These are phyloP conservation scores for Gnathonemus longibarbis DNA, from an alignment of 2,113 vertebrate genomes.

Conservation along the genomic window DNA sequence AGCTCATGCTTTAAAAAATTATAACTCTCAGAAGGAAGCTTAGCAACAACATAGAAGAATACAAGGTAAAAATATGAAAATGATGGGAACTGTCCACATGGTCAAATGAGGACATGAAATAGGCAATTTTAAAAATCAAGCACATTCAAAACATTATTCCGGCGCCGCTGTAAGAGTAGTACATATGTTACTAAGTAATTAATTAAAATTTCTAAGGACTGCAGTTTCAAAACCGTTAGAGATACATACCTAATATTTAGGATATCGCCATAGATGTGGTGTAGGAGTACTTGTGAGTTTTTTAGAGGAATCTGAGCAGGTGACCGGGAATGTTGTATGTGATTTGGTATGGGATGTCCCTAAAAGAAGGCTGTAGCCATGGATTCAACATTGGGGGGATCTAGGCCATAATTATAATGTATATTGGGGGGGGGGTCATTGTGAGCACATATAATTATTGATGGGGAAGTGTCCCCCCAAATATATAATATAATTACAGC, in stretches of 20 bases:
- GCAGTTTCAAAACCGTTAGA: background rate
- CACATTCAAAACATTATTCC: background rate
- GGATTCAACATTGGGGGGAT: background rate
- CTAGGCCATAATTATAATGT: background rate
- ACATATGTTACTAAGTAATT: background rate
- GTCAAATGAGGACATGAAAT: background rate
- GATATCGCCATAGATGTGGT: background rate
- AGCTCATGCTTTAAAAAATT: background rate
- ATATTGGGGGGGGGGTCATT: background rate
- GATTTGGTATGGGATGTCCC: background rate
- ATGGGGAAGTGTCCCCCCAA: background rate
- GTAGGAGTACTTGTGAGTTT: background rate
- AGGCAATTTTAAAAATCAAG: background rate
- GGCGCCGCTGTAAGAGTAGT: background rate
- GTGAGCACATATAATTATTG: background rate
- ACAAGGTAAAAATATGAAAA: background rate
- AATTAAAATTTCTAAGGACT: background rate
- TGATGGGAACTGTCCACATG: background rate
- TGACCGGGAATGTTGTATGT: background rate
- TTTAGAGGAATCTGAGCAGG: background rate
- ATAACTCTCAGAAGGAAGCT: background rate
- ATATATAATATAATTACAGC: background rate
- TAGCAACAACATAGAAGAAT: background rate
- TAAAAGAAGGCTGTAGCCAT: background rate
- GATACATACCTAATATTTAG: background rate